phyloP scores from a whole-genome alignment of 2,113 vertebrate species.

The Osmerus eperlanus region DNA sequence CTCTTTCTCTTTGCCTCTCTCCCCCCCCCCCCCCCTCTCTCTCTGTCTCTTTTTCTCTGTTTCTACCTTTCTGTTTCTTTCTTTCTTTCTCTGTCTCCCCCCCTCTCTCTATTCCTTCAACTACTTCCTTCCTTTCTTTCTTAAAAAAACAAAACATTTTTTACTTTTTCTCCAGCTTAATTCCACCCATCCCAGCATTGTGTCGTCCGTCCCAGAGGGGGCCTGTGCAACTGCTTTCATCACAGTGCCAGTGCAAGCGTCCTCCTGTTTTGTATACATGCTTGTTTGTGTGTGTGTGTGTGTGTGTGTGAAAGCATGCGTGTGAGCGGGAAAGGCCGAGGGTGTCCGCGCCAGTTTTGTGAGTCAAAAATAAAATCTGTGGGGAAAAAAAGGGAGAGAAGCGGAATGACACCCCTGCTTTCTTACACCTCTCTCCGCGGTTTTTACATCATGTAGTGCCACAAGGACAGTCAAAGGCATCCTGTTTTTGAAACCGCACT shows the following conservation, averaged over 20 bases:
- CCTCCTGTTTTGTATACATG: neutral
- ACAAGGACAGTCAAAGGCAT: constrained; percentile 41
- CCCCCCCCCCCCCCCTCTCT: neutral
- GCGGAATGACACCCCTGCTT: constrained; percentile 10
- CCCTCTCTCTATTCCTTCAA: neutral
- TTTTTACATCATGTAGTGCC: constrained; percentile 38
- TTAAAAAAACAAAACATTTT: neutral
- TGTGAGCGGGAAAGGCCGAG: constrained; percentile 1
- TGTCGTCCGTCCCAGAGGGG: constrained; percentile 3
- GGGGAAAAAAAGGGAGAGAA: neutral
- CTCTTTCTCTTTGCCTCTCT: neutral
- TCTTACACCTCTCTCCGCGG: constrained; percentile 24
- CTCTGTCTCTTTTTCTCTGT: neutral
- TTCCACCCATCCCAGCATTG: neutral
- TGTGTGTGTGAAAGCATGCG: constrained; percentile 18
- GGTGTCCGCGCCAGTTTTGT: neutral
- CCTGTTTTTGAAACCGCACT: constrained; percentile 1
- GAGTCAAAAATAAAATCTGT: constrained; percentile 19
- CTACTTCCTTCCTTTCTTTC: neutral
- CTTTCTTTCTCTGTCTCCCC: neutral
- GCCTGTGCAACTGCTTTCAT: constrained; percentile 5
- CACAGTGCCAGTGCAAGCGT: constrained; percentile 11
- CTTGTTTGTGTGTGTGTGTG: neutral
- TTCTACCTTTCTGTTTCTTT: neutral
- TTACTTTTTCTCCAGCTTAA: constrained; percentile 10